phyloP scores from a whole-genome alignment of 1,140 invertebrate species.

The Lithobius niger region DNA sequence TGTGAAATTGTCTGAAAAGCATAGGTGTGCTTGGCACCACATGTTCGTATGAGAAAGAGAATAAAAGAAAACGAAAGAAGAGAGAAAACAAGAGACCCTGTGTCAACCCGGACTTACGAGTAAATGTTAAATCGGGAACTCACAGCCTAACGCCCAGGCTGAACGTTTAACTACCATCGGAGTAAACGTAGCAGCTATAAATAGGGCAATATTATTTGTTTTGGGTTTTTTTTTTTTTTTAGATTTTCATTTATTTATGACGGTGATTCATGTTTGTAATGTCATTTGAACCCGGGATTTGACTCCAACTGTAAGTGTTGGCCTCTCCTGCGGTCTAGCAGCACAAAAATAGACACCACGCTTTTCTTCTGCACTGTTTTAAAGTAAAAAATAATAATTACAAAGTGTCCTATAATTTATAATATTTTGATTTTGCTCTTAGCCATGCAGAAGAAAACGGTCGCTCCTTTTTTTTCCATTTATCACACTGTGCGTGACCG shows the following conservation, averaged over 20 bases:
- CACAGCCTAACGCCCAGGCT: conserved; percentile 1
- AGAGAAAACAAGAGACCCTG: conserved; percentile 4
- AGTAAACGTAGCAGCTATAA: not conserved
- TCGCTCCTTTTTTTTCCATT: not conserved
- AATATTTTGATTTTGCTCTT: conserved; percentile 10
- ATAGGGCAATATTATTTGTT: not conserved
- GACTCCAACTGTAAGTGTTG: conserved; percentile 2
- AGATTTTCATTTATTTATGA: not conserved
- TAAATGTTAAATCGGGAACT: not conserved
- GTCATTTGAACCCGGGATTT: not conserved
- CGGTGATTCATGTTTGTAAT: not conserved
- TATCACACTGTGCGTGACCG: conserved; percentile 1
- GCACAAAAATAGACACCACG: not conserved
- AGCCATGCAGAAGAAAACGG: conserved; percentile 4
- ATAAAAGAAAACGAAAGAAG: not conserved
- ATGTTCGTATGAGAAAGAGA: not conserved
- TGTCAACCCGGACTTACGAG: conserved; percentile 8
- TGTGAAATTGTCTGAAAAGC: not conserved
- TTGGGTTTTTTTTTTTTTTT: not conserved
- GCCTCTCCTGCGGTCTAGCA: not conserved
- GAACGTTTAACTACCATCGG: conserved; percentile 4
- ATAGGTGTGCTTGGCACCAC: not conserved
- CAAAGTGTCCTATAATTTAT: conserved; percentile 8
- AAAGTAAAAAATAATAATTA: conserved; percentile 8
- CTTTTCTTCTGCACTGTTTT: not conserved